Evolutionary conservation across 2,113 vertebrate species (phyloP), one percentile per base, ranked within the genome.

Genomic region (Mandrillus leucophaeus): DNA sequence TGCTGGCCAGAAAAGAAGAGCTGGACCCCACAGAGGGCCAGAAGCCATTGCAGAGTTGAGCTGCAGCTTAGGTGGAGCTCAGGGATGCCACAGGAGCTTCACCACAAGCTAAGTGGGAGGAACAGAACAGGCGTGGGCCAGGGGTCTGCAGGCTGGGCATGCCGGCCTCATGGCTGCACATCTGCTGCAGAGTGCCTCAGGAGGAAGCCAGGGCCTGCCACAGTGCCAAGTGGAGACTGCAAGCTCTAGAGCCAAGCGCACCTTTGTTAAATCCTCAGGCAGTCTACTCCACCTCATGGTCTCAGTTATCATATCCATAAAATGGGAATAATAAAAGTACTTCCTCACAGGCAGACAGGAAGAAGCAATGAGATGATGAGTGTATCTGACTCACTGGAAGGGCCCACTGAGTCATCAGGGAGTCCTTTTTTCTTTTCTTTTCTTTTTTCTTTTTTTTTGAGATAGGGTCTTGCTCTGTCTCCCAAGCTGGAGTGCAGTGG

Each of bases 211-310:
- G 55, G 40, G 1, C 52, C 50, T 16, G 9, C 14, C 6, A 12
- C 1, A 3, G n/a, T 12, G 6, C 72, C 4, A 0, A 5, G 14
- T 0, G 3, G 2, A n/a, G 59, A n/a, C 61, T 23, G 0, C 18
- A 6, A 6, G 13, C 80, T 48, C 92, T 38, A 40, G 52, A 52
- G 35, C 14, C 61, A 17, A 52, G 61, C 11, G 5, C n/a, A 3
- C 88, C 73, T 20, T 55, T 35, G 59, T 52, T 30, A 59, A 45
- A 27, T 23, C 14, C 8, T 10, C 30, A n/a, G 83, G 66, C 1
- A 0, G 50, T 10, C n/a, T 10, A 0, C 27, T 64, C 45, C 23
- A 32, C 16, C 18, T 8, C 72, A n/a, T 11, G 18, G 55, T 8
- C 92, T 88, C 59, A 23, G 86, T 55, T 3, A 17, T 43, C n/a